Percentiles rank a stretch among this genome's conserved stretches.
phyloP scores from a whole-genome alignment of 1,140 invertebrate genomes.

The Bactericera cockerelli region DNA sequence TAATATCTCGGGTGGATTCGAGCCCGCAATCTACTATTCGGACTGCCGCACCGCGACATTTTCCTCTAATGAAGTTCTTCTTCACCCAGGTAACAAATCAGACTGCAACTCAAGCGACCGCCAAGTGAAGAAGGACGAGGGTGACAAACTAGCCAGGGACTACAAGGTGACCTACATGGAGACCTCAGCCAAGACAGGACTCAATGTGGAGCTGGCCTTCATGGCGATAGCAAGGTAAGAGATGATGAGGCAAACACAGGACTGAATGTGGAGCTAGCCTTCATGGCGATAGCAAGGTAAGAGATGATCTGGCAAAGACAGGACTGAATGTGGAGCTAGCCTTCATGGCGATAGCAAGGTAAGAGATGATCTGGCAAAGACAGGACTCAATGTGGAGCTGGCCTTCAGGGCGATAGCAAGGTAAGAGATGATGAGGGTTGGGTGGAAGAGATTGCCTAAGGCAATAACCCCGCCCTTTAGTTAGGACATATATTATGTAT shows the following conservation, averaged over 20 bases:
- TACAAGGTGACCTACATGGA: conserved; percentile 76
- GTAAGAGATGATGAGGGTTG: conserved; percentile 26
- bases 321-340: conserved; percentile 69
- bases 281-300: conserved; percentile 39
- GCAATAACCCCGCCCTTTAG: too few species aligned
- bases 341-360: conserved; percentile 52
- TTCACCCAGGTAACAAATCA: conserved; percentile 76
- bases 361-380: conserved; percentile 76
- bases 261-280: background rate
- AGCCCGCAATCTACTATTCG: too few species aligned
- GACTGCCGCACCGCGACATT: too few species aligned
- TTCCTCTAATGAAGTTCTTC: too few species aligned
- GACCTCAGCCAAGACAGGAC: conserved; percentile 69
- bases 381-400: conserved; percentile 66
- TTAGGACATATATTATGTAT: too few species aligned
- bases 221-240: conserved; percentile 53
- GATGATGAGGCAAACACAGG: background rate
- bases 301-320: conserved; percentile 52
- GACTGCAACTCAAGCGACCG: conserved; percentile 52
- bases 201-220: conserved; percentile 69
- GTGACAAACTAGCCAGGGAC: conserved; percentile 60
- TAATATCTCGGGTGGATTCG: too few species aligned
- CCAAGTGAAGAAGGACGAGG: conserved; percentile 59
- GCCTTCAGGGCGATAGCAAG: conserved; percentile 65
- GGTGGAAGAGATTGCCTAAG: too few species aligned